Evolutionary conservation across 35 echinoderm and acorn worm species (phyloP).

Genomic region (Amphiura filiformis): DNA sequence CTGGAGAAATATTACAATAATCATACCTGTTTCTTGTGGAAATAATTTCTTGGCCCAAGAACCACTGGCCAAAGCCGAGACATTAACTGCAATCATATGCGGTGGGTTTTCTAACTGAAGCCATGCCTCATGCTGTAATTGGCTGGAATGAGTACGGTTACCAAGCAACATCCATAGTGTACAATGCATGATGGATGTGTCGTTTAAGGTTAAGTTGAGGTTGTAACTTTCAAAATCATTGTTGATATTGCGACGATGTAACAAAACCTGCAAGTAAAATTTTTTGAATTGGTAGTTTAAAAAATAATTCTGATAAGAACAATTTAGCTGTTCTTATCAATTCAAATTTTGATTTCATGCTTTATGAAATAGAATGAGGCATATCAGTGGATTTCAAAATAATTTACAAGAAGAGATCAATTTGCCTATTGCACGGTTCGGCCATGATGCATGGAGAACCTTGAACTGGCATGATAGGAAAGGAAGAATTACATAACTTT

Average conservation of each 20-base stretch:
- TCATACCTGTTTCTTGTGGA: not conserved
- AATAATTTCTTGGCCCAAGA: not conserved
- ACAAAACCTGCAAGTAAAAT: constrained; percentile 49
- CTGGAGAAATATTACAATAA: not conserved
- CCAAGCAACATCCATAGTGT: constrained; percentile 65
- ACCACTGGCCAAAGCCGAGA: not conserved
- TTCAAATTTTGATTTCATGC: too few species aligned
- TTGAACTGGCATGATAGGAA: too few species aligned
- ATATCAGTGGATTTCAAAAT: too few species aligned
- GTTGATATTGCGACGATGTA: constrained; percentile 58
- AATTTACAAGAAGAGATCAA: too few species aligned
- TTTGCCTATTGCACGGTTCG: too few species aligned
- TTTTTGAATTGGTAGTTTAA: too few species aligned
- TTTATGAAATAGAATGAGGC: too few species aligned
- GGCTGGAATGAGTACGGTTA: constrained; percentile 33
- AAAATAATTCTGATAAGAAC: not conserved
- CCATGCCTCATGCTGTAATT: constrained; percentile 49
- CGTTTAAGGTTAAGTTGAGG: constrained; percentile 59
- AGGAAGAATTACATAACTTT: too few species aligned
- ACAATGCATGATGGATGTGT: constrained; percentile 32
- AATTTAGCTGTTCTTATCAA: too few species aligned
- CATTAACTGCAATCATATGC: constrained; percentile 25
- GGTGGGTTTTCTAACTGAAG: constrained; percentile 64
- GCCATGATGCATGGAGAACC: too few species aligned
- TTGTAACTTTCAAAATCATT: constrained; percentile 48